A percentile compares a stretch with the other conserved stretches of the same genome.
These are phyloP conservation scores for Perizoma affinitatum DNA, from an alignment of 2,888 invertebrate genomes.

Conservation along the genomic window DNA sequence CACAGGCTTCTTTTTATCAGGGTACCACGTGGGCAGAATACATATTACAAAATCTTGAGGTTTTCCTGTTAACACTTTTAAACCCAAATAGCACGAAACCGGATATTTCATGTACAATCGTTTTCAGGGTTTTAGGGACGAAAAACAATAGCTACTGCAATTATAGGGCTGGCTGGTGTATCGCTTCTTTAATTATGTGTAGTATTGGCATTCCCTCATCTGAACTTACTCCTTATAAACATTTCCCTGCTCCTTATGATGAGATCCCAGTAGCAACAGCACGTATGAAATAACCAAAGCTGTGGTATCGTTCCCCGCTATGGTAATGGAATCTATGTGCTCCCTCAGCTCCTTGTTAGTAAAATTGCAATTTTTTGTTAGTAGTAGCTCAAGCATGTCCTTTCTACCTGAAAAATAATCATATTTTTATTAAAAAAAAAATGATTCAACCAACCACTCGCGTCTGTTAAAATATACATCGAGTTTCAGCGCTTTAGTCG, in stretches of 20 bases:
- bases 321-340: conserved; percentile 84
- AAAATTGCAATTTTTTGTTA: conserved; percentile 65
- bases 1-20: no score
- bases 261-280: conserved; percentile 61
- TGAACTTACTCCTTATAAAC: conserved; percentile 58
- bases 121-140: no score
- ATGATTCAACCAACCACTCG: background rate
- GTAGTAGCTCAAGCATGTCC: conserved; percentile 72
- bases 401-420: conserved; percentile 46
- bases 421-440: background rate
- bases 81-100: no score
- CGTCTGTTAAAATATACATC: background rate
- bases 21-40: no score
- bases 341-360: conserved; percentile 80
- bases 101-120: no score
- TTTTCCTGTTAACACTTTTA: no score
- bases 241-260: conserved; percentile 54
- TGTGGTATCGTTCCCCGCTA: conserved; percentile 81
- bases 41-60: no score
- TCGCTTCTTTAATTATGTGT: no score
- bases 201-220: no score
- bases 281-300: conserved; percentile 69
- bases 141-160: no score
- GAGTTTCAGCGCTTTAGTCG: background rate
- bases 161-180: no score